These are phyloP conservation scores for Saccopteryx leptura DNA, from an alignment of 2,113 vertebrate genomes.

Conservation along the genomic window DNA sequence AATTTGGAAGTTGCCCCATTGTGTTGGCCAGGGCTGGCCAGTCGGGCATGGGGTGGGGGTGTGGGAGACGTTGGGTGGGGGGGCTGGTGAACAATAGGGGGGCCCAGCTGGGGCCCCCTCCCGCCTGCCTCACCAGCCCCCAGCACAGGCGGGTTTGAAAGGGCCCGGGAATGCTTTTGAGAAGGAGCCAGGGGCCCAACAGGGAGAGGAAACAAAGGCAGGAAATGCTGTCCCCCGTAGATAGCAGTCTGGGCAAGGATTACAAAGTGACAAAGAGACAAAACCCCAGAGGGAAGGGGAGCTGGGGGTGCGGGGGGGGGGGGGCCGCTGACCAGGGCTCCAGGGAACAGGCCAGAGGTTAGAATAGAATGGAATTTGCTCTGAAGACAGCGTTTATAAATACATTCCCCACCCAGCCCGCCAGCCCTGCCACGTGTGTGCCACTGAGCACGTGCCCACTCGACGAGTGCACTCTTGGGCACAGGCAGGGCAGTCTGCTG, in stretches of 20 bases:
- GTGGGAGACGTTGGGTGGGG: conserved; percentile 85
- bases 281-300: conserved; percentile 90
- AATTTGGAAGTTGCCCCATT: conserved; percentile 91
- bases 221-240: conserved; percentile 93
- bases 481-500: not conserved
- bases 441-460: conserved; percentile 88
- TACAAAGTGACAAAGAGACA: conserved; percentile 92
- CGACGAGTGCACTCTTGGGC: conserved; percentile 22
- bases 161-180: conserved; percentile 92
- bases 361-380: conserved; percentile 91
- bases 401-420: conserved; percentile 88
- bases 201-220: conserved; percentile 92
- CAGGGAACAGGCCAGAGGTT: conserved; percentile 87
- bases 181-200: conserved; percentile 90
- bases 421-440: conserved; percentile 87
- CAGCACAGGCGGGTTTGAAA: conserved; percentile 89
- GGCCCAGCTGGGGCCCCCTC: conserved; percentile 89
- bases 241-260: conserved; percentile 92
- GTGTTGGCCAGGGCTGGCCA: conserved; percentile 84
- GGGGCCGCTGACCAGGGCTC: conserved; percentile 80
- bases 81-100: conserved; percentile 89
- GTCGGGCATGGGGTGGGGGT: conserved; percentile 78
- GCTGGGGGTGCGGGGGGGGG: conserved; percentile 75
- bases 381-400: conserved; percentile 91
- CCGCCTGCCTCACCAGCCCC: conserved; percentile 79